Conservation (phyloP, 1,140 invertebrate genomes). For the Euura saliciscinereae region DNA sequence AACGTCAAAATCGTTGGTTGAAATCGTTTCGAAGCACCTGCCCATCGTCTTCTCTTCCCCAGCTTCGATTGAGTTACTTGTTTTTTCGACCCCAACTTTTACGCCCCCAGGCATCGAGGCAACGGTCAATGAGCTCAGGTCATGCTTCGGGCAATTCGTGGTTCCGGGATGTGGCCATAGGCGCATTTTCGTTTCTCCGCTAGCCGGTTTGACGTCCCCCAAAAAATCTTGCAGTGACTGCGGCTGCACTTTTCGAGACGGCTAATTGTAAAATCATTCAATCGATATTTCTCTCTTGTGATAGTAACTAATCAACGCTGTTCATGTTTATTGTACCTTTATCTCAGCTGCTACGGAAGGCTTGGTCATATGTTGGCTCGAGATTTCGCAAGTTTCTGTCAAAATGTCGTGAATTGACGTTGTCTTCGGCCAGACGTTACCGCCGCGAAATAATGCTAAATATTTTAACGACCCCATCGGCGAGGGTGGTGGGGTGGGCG, state of each 20-base stretch:
- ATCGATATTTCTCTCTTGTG: too few relatives aligned
- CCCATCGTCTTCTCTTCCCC: neutral
- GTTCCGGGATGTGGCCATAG: neutral
- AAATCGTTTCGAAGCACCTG: neutral
- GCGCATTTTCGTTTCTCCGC: neutral
- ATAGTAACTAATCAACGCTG: too few relatives aligned
- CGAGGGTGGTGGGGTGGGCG: neutral
- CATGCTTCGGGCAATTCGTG: neutral
- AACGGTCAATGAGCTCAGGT: neutral
- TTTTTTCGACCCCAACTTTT: too few relatives aligned
- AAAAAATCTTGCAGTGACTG: neutral
- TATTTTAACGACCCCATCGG: neutral
- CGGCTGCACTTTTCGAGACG: neutral
- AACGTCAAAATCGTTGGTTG: neutral
- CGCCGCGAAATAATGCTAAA: neutral
- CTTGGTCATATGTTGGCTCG: too few relatives aligned
- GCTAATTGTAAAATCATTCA: too few relatives aligned
- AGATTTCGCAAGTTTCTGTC: neutral
- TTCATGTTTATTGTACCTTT: too few relatives aligned
- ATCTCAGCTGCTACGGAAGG: too few relatives aligned
- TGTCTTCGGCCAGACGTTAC: neutral
- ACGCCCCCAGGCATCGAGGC: too few relatives aligned
- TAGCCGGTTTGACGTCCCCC: neutral
- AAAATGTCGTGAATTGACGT: neutral
- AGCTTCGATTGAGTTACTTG: neutral